Conservation (phyloP, 2,797 vertebrate species). For the Acestrorhynchus altus region DNA sequence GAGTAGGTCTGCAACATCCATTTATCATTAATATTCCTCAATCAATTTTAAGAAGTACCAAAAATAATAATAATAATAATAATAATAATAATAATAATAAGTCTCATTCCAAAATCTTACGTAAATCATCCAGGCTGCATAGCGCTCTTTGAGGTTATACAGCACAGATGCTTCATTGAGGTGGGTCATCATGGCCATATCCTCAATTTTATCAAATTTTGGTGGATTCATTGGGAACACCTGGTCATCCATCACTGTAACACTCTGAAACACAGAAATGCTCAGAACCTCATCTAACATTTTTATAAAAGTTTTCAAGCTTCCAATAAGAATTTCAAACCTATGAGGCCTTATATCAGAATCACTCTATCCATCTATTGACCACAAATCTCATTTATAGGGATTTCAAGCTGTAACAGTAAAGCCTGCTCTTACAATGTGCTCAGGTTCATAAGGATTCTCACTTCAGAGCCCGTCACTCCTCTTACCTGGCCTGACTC, state of each 20-base stretch:
- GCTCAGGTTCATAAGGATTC: too few species aligned
- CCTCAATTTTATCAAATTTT: conserved; percentile 87
- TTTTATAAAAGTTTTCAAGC: too few species aligned
- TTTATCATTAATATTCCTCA: not conserved
- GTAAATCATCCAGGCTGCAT: conserved; percentile 85
- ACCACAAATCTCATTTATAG: too few species aligned
- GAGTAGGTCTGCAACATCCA: conserved; percentile 33
- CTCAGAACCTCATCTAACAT: too few species aligned
- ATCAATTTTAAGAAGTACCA: not conserved
- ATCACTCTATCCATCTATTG: too few species aligned
- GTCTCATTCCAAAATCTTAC: conserved; percentile 66
- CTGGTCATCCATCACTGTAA: conserved; percentile 18
- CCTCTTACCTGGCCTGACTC: conserved; percentile 1
- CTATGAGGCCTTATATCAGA: too few species aligned
- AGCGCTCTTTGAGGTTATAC: conserved; percentile 87
- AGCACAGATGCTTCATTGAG: conserved; percentile 83
- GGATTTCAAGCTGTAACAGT: too few species aligned
- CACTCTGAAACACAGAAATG: not conserved
- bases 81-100: not conserved
- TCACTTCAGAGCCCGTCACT: not conserved
- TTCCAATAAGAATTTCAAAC: too few species aligned
- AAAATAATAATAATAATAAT: not conserved
- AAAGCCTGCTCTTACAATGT: too few species aligned
- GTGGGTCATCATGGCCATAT: conserved; percentile 90
- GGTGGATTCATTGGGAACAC: conserved; percentile 82